Conservation (phyloP, 2,113 vertebrate species). For the Brachypteracias leptosomus region DNA sequence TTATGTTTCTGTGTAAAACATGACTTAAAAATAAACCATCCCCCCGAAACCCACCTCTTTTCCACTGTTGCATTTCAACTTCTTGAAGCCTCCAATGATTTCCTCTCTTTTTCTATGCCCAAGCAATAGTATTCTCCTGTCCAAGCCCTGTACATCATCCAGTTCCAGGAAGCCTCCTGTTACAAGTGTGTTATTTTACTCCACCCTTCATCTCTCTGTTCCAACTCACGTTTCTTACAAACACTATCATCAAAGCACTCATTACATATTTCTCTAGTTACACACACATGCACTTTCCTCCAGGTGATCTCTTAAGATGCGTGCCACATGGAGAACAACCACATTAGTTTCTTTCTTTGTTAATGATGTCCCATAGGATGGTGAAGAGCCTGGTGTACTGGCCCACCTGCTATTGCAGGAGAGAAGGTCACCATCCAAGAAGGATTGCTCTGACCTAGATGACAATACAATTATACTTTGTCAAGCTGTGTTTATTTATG, state of each 20-base stretch:
- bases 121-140: background rate
- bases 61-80: background rate
- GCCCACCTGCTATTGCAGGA: background rate
- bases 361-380: fast-evolving
- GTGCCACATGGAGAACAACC: fast-evolving
- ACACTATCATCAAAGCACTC: background rate
- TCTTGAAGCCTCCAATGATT: background rate
- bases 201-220: background rate
- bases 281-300: background rate
- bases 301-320: background rate
- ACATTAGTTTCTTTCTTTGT: background rate
- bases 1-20: background rate
- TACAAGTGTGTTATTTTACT: background rate
- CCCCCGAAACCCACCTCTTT: background rate
- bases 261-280: background rate
- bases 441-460: background rate
- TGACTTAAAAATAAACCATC: background rate
- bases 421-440: background rate
- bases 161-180: background rate
- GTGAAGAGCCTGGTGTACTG: background rate
- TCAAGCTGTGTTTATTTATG: background rate
- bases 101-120: background rate
- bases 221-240: background rate
- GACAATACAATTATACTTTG: background rate
- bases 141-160: background rate